Percentiles rank a stretch among this genome's conserved stretches.
Evolutionary conservation across 2,113 vertebrate species (phyloP).

Genomic region (Galeopterus variegatus): DNA sequence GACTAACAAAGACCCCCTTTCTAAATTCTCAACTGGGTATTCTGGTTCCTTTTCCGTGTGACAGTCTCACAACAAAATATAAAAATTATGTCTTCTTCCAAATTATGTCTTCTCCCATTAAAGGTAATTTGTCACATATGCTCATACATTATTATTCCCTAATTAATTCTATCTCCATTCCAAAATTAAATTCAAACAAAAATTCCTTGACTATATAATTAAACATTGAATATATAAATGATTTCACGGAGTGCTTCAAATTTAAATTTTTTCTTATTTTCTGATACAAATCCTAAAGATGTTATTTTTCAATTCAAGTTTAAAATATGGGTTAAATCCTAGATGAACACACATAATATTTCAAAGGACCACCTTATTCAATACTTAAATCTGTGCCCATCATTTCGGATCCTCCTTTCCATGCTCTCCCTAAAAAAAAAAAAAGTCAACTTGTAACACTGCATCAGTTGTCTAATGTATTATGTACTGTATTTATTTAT

Average conservation of each 20-base stretch:
- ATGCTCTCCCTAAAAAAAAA: background rate
- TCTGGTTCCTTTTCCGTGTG: too few relatives aligned
- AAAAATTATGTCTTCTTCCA: background rate
- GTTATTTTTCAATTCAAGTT: background rate
- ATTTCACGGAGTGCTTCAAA: background rate
- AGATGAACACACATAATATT: background rate
- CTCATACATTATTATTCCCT: background rate
- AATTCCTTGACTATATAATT: background rate
- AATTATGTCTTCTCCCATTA: slow-evolving; percentile 42
- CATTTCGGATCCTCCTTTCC: background rate
- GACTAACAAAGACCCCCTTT: too few relatives aligned
- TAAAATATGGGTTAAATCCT: background rate
- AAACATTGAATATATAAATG: background rate
- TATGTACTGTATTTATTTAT: background rate
- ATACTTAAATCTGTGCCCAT: background rate
- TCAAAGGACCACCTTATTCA: background rate
- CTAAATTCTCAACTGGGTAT: too few relatives aligned
- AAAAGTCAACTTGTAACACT: background rate
- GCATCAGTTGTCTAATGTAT: background rate
- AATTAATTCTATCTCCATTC: background rate
- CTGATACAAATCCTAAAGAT: background rate
- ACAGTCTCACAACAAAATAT: too few relatives aligned
- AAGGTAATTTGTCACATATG: slow-evolving; percentile 1
- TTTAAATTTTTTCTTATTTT: background rate
- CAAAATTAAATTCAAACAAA: background rate